Conservation (phyloP, 2,113 vertebrate genomes). For the Cepphus grylle region DNA sequence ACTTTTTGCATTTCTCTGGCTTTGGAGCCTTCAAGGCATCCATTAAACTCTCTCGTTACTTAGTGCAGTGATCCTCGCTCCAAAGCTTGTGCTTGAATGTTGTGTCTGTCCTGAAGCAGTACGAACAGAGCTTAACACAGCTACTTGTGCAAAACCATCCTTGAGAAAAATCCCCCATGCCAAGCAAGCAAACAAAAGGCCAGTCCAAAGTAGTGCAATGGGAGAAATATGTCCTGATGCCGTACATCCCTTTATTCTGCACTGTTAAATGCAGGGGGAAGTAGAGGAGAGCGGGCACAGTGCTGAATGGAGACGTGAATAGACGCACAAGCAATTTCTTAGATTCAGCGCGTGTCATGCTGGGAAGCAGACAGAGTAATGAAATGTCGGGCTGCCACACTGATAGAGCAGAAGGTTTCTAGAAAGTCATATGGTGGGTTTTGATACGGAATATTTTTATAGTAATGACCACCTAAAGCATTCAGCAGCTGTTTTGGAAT, state of each 20-base stretch:
- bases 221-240: background rate
- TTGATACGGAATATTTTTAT: background rate
- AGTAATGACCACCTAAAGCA: background rate
- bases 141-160: background rate
- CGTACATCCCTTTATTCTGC: background rate
- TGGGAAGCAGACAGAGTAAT: background rate
- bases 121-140: background rate
- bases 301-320: background rate
- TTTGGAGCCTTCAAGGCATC: background rate
- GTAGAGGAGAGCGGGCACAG: accelerated
- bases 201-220: background rate
- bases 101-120: background rate
- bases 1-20: background rate
- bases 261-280: background rate
- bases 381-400: background rate
- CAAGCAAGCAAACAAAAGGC: background rate
- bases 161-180: background rate
- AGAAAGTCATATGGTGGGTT: background rate
- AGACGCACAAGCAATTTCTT: background rate
- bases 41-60: background rate
- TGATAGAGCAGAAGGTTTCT: background rate
- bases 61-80: background rate
- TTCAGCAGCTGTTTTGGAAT: background rate
- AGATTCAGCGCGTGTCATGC: accelerated
- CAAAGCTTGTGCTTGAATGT: background rate